Percentiles rank a stretch among this genome's conserved stretches.
Conservation (phyloP, 2,113 vertebrate species). For the Cathartes aura region DNA sequence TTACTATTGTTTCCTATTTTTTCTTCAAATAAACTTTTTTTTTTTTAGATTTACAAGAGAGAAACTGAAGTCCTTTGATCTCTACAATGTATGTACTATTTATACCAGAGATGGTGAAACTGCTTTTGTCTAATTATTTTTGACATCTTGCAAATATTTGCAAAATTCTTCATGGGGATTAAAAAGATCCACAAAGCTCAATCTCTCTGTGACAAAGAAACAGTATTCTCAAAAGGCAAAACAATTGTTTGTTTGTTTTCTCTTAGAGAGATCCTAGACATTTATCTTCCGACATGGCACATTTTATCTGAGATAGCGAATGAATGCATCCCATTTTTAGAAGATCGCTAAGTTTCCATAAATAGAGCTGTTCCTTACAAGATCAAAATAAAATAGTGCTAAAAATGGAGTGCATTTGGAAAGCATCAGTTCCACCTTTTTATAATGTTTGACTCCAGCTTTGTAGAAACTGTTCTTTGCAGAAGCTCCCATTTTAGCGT, state of each 20-base stretch:
- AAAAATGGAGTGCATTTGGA: neutral
- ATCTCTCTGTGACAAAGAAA: constrained; percentile 51
- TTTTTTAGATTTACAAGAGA: constrained; percentile 39
- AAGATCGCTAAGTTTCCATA: neutral
- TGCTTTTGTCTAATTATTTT: constrained; percentile 78
- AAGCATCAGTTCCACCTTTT: neutral
- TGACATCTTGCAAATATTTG: constrained; percentile 77
- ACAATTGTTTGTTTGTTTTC: constrained; percentile 48
- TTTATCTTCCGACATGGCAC: constrained; percentile 34
- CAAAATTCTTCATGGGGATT: constrained; percentile 71
- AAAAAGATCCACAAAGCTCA: constrained; percentile 42
- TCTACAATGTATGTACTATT: constrained; percentile 44
- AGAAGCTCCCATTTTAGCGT: neutral
- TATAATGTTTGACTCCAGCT: neutral
- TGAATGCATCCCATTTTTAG: constrained; percentile 13
- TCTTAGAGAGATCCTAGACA: constrained; percentile 24
- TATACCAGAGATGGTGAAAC: constrained; percentile 38
- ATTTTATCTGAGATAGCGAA: constrained; percentile 13
- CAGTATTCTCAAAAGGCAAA: constrained; percentile 27
- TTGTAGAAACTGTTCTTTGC: neutral
- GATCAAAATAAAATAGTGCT: neutral
- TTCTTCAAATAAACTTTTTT: constrained; percentile 41
- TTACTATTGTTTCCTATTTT: constrained; percentile 30
- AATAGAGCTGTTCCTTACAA: constrained; percentile 3
- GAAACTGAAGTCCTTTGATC: constrained; percentile 69